Conservation (phyloP, 2,113 vertebrate genomes). For the Atrichornis clamosus region DNA sequence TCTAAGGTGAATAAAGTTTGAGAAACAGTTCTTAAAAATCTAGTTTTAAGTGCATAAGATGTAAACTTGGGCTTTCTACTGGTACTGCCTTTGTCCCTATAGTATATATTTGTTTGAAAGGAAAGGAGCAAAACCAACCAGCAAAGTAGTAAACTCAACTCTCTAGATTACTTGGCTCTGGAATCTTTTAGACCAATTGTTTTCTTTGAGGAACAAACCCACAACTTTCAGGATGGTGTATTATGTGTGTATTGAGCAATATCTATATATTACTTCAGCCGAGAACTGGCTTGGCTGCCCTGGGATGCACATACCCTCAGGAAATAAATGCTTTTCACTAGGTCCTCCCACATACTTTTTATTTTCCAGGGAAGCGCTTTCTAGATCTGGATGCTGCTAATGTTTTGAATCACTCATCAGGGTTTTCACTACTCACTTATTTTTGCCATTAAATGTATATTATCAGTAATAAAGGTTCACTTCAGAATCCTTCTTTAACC, state of each 20-base stretch:
- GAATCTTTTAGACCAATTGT: not conserved
- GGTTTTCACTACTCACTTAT: not conserved
- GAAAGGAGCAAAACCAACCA: not conserved
- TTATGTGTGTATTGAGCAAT: rapidly evolving
- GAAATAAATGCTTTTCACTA: conserved; percentile 11
- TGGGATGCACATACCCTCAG: not conserved
- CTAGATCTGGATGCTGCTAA: not conserved
- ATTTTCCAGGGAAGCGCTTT: not conserved
- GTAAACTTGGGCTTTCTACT: not conserved
- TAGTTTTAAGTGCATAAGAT: not conserved
- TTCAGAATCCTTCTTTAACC: not conserved
- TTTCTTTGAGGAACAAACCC: not conserved
- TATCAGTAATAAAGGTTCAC: not conserved
- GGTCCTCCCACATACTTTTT: not conserved
- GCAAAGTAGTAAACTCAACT: not conserved
- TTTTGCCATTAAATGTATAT: not conserved
- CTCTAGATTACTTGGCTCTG: not conserved
- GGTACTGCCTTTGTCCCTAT: not conserved
- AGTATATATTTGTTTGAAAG: not conserved
- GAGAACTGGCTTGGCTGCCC: not conserved
- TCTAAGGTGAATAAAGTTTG: not conserved
- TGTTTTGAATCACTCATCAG: not conserved
- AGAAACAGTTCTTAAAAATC: not conserved
- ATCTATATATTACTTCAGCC: not conserved
- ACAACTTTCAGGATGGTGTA: not conserved